Base-by-base conservation (phyloP, 2,797 vertebrate species). In the Sardinella longiceps region DNA sequence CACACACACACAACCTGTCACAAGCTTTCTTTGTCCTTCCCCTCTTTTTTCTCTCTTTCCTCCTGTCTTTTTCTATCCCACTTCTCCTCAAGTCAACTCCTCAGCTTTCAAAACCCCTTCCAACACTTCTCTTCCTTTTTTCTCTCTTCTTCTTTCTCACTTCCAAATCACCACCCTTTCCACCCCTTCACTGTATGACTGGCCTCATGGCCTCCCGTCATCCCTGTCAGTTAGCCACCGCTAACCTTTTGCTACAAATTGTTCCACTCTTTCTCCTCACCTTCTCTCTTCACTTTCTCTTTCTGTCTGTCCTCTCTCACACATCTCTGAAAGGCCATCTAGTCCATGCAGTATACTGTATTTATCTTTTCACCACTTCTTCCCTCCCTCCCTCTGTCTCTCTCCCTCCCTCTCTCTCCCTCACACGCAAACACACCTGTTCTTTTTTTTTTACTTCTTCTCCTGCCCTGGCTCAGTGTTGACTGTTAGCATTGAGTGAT, bases 401-500 rank as follows among this genome's bases (percentile, higher is more conserved):
- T 33, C 12, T 15, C 28, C 37, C 25, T 30, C 28, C 18, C 15
- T 70, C 14, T 70, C 11, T 18, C 66, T 74, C 66, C 3, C 37
- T 74, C 15, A 39, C 66, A n/a, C n/a, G n/a, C n/a, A n/a, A n/a
- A n/a, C n/a, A 74, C 66, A 74, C 66, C 66, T 74, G 66, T 33
- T 74, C 3, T 33, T 74, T 74, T 74, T 33, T 74, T 1, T 33
- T 74, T 74, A 39, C 33, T 74, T 39, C 33, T 74, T 15, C 66
- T 74, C 33, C 18, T 39, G 33, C 4, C 15, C 63, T 74, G 56
- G 56, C 2, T 28, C 4, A 33, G 63, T 66, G 63, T 30, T 39
- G 66, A 74, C 66, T 70, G 28, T 70, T 70, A 70, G n/a, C n/a
- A 70, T 12, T 74, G 66, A 74, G 30, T 74, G 30, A 74, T 74